Base-by-base conservation (phyloP, 1,140 invertebrate species). In the Phenacoccus solenopsis region DNA sequence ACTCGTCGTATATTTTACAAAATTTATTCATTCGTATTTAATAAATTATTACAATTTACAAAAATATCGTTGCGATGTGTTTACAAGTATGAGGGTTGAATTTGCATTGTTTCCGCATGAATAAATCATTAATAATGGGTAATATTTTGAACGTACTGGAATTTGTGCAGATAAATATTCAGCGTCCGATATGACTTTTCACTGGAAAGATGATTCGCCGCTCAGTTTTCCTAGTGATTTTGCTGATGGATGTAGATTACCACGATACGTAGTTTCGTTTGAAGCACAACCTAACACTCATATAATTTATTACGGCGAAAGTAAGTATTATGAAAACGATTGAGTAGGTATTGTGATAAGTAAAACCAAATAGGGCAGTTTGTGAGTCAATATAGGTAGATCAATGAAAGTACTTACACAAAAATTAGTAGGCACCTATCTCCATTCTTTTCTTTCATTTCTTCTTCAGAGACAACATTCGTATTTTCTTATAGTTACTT, bases 261-360 rank as follows among this genome's bases (percentile, higher is more conserved):
- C 83, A 30, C 84, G 83, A 80, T 85, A 85, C 76, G 83, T 85
- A 38, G 82, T 84, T 74, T 80, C 81, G 67, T 84, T 84, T 79
- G 78, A 78, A 70, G 81, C 81, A 68, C 81, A 83, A 76, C 80
- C 82, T 77, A 80, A 80, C 77, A 80, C 80, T 76, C 82, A 82
- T 78, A 81, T 80, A 76, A 81, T 81, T 77, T 82, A 79, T 77
- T 84, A 83, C 78, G 83, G 83, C 77, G 82, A 84, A 81, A 82
- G 83, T 84, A 80, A 79, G 70, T 49, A 3, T 49, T 49, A n/a
- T n/a, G n/a, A n/a, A n/a, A n/a, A n/a, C n/a, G n/a, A n/a, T n/a
- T n/a, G n/a, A n/a, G n/a, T n/a, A n/a, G n/a, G n/a, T n/a, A n/a
- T n/a, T n/a, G n/a, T n/a, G n/a, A n/a, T n/a, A n/a, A n/a, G n/a